Evolutionary conservation across 2,888 invertebrate species (phyloP).

Genomic region (Psylliodes chrysocephalus): DNA sequence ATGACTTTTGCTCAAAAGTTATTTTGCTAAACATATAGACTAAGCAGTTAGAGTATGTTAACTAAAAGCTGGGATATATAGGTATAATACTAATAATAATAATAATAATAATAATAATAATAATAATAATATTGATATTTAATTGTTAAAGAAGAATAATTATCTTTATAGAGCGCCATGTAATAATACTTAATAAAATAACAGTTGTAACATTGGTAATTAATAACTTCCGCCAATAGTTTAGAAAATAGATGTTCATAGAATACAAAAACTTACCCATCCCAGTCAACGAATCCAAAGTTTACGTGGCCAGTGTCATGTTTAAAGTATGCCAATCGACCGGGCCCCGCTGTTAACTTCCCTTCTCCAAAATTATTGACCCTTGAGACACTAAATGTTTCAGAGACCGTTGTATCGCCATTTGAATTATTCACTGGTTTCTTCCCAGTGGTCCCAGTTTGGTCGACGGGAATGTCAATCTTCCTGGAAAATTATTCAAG

Average conservation of each 20-base stretch:
- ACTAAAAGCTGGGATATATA: no score
- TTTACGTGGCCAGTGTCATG: slow-evolving; percentile 58
- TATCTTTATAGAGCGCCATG: no score
- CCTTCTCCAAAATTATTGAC: slow-evolving; percentile 15
- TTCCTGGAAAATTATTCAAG: slow-evolving; percentile 25
- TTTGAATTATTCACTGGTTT: slow-evolving; percentile 27
- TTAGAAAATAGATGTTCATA: neutral
- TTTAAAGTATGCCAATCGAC: slow-evolving; percentile 51
- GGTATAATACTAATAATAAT: no score
- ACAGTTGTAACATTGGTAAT: no score
- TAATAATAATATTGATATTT: no score
- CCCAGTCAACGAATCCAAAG: slow-evolving; percentile 57
- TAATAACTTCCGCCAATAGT: no score
- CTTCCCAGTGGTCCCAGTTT: slow-evolving; percentile 8
- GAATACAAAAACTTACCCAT: slow-evolving; percentile 55
- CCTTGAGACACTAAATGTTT: neutral
- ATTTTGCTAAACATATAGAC: no score
- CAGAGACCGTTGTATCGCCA: slow-evolving; percentile 12
- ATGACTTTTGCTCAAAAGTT: no score
- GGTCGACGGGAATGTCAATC: slow-evolving; percentile 17
- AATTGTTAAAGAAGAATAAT: no score
- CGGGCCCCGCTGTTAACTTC: neutral
- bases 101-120: no score
- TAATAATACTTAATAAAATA: no score
- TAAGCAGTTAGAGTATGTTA: no score